Base-by-base conservation (phyloP, 2,888 invertebrate genomes). In the Ophioninae sp. region DNA sequence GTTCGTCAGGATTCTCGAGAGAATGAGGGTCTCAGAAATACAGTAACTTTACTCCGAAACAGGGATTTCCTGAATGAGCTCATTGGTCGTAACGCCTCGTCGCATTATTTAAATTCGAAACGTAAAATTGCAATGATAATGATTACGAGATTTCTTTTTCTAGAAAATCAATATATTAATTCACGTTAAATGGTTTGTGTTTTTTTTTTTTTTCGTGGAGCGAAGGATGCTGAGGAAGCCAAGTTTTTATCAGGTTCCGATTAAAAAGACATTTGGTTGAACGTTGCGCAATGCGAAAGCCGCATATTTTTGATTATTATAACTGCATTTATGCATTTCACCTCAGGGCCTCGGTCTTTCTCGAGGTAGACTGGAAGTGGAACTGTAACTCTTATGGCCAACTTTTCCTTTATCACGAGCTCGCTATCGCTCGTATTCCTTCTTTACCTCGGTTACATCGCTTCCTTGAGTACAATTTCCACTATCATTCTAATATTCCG, bases 251-350 rank as follows among this genome's bases (percentile, higher is more conserved):
- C 81, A 81, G 64, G 81, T 59, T 84, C 73, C 77, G 82, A 85
- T 84, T 81, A 84, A 84, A 84, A 76, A 72, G 81, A 69, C 80
- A 37, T 56, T 71, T 79, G 69, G 44, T 73, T 51, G 73, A 72
- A 78, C 79, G n/a, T 82, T 71, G 20, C 72, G 63, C 58, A 73
- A 73, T 22, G 59, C 39, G 51, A 61, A 74, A 72, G 77, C 77
- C 82, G 79, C 83, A 73, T 85, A 77, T 82, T 80, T 79, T 80
- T 83, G 78, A 85, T 86, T 85, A 84, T 85, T 86, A 82, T 84
- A 79, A 82, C 82, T 82, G 85, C 85, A 84, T 86, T 86, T 77
- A 61, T 71, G 63, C 82, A 84, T 82, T 84, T 63, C 67, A 76
- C 82, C 84, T 69, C 63, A n/a, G 81, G 80, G 72, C 67, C 67